Base-by-base conservation (phyloP, 2,113 vertebrate genomes). In the Phalacrocorax carbo region DNA sequence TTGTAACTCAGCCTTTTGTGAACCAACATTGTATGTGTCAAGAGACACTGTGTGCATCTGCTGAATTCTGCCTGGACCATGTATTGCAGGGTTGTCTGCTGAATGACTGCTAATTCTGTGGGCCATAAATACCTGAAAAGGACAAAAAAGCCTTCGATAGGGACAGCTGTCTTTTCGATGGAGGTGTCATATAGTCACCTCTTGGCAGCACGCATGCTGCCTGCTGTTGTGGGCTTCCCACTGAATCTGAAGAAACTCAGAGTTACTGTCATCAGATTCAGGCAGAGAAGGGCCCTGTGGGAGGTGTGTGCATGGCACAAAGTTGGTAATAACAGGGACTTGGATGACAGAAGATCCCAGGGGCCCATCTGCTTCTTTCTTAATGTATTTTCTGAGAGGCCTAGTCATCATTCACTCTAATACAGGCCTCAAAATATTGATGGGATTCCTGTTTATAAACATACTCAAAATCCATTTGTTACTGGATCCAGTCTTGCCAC, bases 11-110 rank as follows among this genome's bases (percentile, higher is more conserved):
- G 60, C 27, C n/a, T 86, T 58, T 30, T 21, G 38, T 16, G 34
- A 90, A 13, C 13, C 54, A 18, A 13, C 66, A 42, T 6, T 0
- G 0, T 13, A 15, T 0, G 0, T 42, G 26, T 51, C 49, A 40
- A 38, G 79, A 64, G 61, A 15, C 18, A 26, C 25, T 0, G 0
- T 5, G 49, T 16, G 34, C 57, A 16, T 11, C 6, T 23, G 40
- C 73, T 65, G 44, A 36, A 18, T 81, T 48, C 76, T 57, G 20
- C 34, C 15, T 10, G 61, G 5, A 3, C 17, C 16, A 0, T 6
- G 52, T 32, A 21, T 3, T 15, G 22, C 54, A 15, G 46, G 40
- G 42, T 20, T 2, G 0, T 26, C 49, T 77, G 80, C 54, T 73
- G 46, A 65, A n/a, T 0, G 5, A 27, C 54, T 73, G 68, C 73